Conservation (phyloP, 2,113 vertebrate species). For the Parus major region DNA sequence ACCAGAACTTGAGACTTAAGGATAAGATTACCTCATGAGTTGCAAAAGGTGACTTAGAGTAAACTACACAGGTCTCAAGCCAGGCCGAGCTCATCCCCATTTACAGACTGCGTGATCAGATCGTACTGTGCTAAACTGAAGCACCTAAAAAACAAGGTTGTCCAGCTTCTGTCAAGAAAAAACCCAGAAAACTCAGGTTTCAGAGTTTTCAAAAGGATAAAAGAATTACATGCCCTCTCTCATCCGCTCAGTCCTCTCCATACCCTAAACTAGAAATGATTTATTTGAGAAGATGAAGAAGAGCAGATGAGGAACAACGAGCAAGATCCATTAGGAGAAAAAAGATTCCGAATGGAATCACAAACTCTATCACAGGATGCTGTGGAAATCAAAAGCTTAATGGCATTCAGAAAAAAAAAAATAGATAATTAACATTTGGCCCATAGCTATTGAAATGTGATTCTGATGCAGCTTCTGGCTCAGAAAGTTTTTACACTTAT, state of each 20-base stretch:
- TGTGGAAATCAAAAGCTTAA: background rate
- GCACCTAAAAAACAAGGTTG: background rate
- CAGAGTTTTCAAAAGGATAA: background rate
- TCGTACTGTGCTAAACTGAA: background rate
- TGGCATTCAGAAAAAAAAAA: background rate
- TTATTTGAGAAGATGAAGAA: background rate
- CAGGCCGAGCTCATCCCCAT: fast-evolving
- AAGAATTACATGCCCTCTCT: background rate
- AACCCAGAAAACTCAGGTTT: background rate
- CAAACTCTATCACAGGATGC: background rate
- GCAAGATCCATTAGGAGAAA: background rate
- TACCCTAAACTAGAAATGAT: background rate
- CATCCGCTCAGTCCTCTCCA: background rate
- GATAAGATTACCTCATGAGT: background rate
- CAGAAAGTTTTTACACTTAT: background rate
- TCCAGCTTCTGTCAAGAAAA: background rate
- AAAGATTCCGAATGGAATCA: background rate
- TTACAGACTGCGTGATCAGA: background rate
- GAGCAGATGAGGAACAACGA: background rate
- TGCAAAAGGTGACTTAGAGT: background rate
- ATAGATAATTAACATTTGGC: background rate
- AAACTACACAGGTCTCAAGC: background rate
- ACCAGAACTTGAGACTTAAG: background rate
- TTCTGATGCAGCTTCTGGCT: background rate
- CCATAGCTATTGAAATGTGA: background rate